A percentile compares a stretch with the other conserved stretches of the same genome.
Conservation (phyloP, 2,797 vertebrate species). For the Hyperoplus immaculatus region DNA sequence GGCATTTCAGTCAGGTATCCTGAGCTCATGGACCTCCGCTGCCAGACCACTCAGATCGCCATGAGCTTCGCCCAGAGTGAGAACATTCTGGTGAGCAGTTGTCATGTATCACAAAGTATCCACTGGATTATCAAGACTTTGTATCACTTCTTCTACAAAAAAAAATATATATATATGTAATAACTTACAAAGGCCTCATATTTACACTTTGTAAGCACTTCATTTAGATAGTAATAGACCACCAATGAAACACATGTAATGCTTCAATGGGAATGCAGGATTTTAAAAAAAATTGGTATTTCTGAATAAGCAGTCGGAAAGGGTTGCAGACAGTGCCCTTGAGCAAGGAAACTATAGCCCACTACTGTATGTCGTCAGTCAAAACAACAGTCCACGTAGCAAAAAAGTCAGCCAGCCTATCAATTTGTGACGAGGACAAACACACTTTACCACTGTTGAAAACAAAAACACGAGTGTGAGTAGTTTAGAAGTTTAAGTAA, state of each 20-base stretch:
- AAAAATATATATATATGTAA: background rate
- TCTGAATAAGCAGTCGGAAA: background rate
- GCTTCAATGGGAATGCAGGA: background rate
- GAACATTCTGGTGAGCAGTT: slow-evolving; percentile 91
- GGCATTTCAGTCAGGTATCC: slow-evolving; percentile 92
- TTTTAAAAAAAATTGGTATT: background rate
- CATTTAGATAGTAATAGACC: background rate
- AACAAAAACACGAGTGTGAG: too few relatives aligned
- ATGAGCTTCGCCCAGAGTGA: slow-evolving; percentile 98
- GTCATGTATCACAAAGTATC: background rate
- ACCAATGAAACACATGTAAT: background rate
- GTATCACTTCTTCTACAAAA: background rate
- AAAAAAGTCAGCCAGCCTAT: background rate
- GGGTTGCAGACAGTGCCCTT: background rate
- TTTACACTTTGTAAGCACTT: background rate
- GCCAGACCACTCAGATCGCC: slow-evolving; percentile 93
- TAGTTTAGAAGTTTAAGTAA: too few relatives aligned
- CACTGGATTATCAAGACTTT: background rate
- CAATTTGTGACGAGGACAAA: background rate
- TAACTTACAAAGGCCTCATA: background rate
- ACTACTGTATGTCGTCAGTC: background rate
- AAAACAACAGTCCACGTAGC: background rate
- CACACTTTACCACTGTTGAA: background rate
- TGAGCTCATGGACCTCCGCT: slow-evolving; percentile 96
- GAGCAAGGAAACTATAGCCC: background rate